Percentiles rank a stretch among this genome's conserved stretches.
Conservation (phyloP, 2,888 invertebrate genomes). For the Agrotis segetum region DNA sequence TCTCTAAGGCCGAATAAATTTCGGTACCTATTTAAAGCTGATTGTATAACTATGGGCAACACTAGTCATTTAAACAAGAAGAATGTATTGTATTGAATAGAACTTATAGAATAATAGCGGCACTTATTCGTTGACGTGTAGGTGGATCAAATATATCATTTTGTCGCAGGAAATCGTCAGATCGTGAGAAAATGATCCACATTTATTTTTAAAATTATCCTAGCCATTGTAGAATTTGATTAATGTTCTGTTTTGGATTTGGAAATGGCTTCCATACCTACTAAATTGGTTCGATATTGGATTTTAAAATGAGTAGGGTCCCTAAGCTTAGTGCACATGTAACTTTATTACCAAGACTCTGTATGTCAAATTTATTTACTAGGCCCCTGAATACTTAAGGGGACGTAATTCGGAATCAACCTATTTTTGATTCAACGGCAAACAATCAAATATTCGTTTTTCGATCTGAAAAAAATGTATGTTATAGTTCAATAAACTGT, state of each 20-base stretch:
- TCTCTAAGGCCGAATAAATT: neutral
- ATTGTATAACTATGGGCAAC: constrained; percentile 4
- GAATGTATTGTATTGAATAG: constrained; percentile 46
- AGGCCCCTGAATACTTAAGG: too few species aligned
- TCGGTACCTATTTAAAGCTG: constrained; percentile 3
- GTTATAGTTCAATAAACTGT: too few species aligned
- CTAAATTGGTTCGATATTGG: neutral
- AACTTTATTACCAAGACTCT: too few species aligned
- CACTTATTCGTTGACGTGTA: constrained; percentile 33
- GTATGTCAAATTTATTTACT: too few species aligned
- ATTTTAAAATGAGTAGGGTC: too few species aligned
- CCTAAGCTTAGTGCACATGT: too few species aligned
- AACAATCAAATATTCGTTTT: too few species aligned
- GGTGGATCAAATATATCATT: constrained; percentile 45
- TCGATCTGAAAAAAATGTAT: too few species aligned
- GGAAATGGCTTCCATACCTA: neutral
- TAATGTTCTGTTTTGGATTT: neutral
- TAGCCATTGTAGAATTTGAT: neutral
- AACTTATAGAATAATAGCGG: constrained; percentile 46
- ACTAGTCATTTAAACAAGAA: constrained; percentile 33
- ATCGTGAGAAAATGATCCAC: constrained; percentile 32
- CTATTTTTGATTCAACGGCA: too few species aligned
- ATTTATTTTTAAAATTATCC: constrained; percentile 28
- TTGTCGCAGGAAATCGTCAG: constrained; percentile 43
- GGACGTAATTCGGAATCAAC: too few species aligned